Evolutionary conservation across 2,888 invertebrate species (phyloP), one percentile per base, ranked within the genome.

Genomic region (Acronicta psi): DNA sequence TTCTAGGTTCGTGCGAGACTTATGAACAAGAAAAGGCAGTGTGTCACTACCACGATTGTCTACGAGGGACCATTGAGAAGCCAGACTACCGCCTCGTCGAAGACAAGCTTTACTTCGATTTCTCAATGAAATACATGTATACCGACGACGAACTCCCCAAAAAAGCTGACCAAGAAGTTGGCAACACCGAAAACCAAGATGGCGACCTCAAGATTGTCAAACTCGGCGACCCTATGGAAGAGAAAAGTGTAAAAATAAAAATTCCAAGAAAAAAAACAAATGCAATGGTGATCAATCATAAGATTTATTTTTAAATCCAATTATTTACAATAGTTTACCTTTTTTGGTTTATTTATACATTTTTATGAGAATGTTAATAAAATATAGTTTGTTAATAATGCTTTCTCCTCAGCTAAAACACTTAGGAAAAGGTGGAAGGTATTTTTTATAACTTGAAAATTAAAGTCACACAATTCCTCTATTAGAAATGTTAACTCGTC

Each of bases 11-110:
- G 2, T 94, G 96, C 52, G 96, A 96, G 82, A 96, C 96, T 0
- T 92, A 92, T 54, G 94, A 95, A 60, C 96, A 96, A 81, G 96
- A 96, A 70, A 94, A 94, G 60, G 92, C 93, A n/a, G 95, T 96
- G 0, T 89, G 92, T 42, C 88, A 90, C 59, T 96, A 95, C 82
- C 94, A 95, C 80, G 96, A 96, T 80, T 95, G 94, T 69, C 78
- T 95, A 10, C 85, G 95, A 45, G 94, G 93, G 0, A 93, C 93
- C 0, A 74, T 93, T 1, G 72, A 83, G 0, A 92, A 89, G 58
- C 89, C 91, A 0, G 93, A 94, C 75, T 94, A 94, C 66, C 78
- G 90, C 0, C 73, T 93, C 41, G 91, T 94, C 0, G 93, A 94
- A 52, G 90, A 94, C 69, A 94, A 94, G 50, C 60, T 82, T 0